A percentile compares a stretch with the other conserved stretches of the same genome.
Evolutionary conservation across 2,888 invertebrate genomes (phyloP).

Genomic region (Heliothis peltigera): DNA sequence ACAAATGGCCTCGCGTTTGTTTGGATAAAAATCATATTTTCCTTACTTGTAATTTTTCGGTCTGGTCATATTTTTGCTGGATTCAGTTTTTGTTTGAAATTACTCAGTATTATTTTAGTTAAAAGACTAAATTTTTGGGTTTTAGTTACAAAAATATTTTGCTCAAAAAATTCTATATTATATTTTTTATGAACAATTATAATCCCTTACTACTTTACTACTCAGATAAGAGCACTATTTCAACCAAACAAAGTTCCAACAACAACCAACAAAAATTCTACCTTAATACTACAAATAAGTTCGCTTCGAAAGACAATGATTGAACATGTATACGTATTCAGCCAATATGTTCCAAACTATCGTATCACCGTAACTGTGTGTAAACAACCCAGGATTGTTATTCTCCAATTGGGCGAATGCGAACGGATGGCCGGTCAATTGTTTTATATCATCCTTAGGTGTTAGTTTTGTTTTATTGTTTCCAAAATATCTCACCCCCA

Average conservation of each 20-base stretch:
- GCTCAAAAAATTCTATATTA: not conserved
- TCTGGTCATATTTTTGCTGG: not conserved
- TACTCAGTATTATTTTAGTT: not conserved
- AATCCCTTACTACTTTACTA: not conserved
- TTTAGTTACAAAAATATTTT: not conserved
- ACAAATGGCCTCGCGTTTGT: constrained; percentile 10
- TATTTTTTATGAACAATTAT: too few relatives aligned
- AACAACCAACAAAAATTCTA: not conserved
- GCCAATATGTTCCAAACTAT: constrained; percentile 20
- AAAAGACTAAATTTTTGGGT: not conserved
- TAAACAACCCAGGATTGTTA: constrained; percentile 39
- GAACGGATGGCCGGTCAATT: constrained; percentile 13
- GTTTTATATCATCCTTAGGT: constrained; percentile 20
- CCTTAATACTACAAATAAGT: not conserved
- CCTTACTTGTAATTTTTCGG: constrained; percentile 4
- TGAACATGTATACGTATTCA: constrained; percentile 14
- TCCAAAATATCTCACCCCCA: not conserved
- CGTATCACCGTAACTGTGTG: constrained; percentile 27
- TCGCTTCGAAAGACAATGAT: constrained; percentile 10
- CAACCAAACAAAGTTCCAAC: not conserved
- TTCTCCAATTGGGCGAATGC: constrained; percentile 21
- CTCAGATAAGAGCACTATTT: not conserved
- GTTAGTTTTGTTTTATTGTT: constrained; percentile 24
- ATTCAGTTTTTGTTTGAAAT: not conserved
- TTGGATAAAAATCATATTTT: constrained; percentile 6